Base-by-base conservation (phyloP, 2,113 vertebrate species). In the Lagopus muta region DNA sequence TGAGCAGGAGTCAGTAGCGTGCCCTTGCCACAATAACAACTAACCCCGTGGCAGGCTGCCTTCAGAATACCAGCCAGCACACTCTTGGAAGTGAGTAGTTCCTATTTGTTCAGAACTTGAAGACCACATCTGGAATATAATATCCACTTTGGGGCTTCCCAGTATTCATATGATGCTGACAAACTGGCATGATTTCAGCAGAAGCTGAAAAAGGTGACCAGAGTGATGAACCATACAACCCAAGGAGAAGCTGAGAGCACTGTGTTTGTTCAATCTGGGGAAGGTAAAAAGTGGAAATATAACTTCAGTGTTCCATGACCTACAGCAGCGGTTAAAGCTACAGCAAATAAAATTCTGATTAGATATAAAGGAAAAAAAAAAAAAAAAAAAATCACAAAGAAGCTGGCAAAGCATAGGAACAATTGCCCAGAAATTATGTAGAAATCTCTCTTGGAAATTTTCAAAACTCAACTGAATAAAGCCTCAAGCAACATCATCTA, bases 81-180 rank as follows among this genome's bases (percentile, higher is more conserved):
- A 67, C 32, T 58, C 74, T 72, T n/a, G 54, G 64, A 93, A 91
- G 79, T 10, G 58, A 94, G 73, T 48, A 91, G 75, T 79, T 25
- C 40, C 58, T 58, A 89, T 88, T 82, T 52, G 88, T 64, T 89
- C 67, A 79, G 20, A 43, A 76, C 79, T 73, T 88, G 79, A 91
- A 93, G 79, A 77, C 27, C 36, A 43, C 45, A 54, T 86, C 54
- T 90, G 50, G 62, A 80, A 8, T 34, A 86, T 6, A 61, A 47
- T 17, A 69, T 48, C 64, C 58, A 57, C 43, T 69, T 6, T 65
- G 38, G 40, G 30, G 21, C 62, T 75, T 77, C 57, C 38, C 52
- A 84, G n/a, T 84, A 58, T 43, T 65, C 25, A 47, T 7, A 20
- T 8, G 74, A 64, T 50, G n/a, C 6, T 30, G 55, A 84, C 52